Evolutionary conservation across 1,140 invertebrate species (phyloP).

Genomic region (Daktulosphaira vitifoliae): DNA sequence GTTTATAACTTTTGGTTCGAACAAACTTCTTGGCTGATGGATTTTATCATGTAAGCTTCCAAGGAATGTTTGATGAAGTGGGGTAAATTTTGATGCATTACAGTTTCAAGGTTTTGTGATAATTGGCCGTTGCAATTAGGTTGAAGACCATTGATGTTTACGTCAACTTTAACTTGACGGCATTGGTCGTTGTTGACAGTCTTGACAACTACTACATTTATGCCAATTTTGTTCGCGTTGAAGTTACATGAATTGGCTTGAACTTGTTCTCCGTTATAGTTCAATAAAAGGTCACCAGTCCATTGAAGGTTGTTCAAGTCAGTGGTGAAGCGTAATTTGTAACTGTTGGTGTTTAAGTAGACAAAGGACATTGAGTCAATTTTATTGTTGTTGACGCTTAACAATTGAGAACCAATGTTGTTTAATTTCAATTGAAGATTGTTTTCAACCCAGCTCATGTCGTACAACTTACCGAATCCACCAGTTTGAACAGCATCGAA

Average conservation of each 20-base stretch:
- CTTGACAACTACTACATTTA: neutral
- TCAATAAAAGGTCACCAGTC: neutral
- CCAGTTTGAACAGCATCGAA: neutral
- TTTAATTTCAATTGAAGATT: neutral
- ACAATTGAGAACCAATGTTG: neutral
- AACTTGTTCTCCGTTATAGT: neutral
- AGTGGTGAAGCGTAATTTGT: neutral
- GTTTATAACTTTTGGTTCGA: too few relatives aligned
- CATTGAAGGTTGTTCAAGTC: neutral
- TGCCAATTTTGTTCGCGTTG: neutral
- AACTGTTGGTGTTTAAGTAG: neutral
- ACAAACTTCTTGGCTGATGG: neutral
- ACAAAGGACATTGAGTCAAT: too few relatives aligned
- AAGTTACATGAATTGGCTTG: neutral
- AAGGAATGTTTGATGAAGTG: conserved; percentile 1
- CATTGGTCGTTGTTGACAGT: too few relatives aligned
- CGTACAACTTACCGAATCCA: neutral
- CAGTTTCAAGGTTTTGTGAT: neutral
- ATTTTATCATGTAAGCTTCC: neutral
- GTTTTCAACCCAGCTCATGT: neutral
- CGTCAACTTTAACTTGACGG: neutral
- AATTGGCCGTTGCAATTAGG: neutral
- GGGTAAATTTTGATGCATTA: neutral
- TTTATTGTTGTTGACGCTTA: neutral
- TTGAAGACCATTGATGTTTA: neutral